Evolutionary conservation across 2,888 invertebrate species (phyloP).

Genomic region (Stenichneumon culpator): DNA sequence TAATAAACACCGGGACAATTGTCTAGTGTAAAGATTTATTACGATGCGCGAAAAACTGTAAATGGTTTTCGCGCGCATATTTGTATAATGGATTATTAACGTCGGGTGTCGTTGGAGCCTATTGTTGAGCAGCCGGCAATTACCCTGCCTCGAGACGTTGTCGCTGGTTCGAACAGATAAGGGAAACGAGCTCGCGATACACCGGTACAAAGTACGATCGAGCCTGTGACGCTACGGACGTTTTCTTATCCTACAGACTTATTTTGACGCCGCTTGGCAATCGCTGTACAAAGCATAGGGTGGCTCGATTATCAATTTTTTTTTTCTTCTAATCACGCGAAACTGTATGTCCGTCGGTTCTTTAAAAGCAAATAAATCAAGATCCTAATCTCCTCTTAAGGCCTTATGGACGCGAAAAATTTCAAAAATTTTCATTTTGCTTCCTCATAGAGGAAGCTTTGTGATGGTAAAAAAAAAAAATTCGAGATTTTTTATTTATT

Average conservation of each 20-base stretch:
- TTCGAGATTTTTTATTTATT: too few relatives aligned
- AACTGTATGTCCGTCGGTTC: neutral
- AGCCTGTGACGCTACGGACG: neutral
- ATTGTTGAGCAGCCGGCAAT: neutral
- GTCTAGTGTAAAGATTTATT: too few relatives aligned
- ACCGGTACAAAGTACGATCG: slow-evolving; percentile 41
- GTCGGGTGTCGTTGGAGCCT: neutral
- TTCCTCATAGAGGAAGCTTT: too few relatives aligned
- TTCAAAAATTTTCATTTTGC: too few relatives aligned
- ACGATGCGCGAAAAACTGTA: too few relatives aligned
- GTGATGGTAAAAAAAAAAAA: too few relatives aligned
- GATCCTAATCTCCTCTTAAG: too few relatives aligned
- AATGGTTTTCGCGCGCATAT: neutral
- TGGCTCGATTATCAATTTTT: neutral
- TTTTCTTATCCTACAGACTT: neutral
- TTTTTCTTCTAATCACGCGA: neutral
- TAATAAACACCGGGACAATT: too few relatives aligned
- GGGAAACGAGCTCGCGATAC: neutral
- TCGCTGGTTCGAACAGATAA: neutral
- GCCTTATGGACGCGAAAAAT: too few relatives aligned
- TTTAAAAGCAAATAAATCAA: neutral
- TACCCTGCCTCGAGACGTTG: neutral
- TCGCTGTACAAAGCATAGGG: neutral
- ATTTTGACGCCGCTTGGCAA: neutral
- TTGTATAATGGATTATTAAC: neutral